Base-by-base conservation (phyloP, 2,888 invertebrate species). In the Clivina fossor region DNA sequence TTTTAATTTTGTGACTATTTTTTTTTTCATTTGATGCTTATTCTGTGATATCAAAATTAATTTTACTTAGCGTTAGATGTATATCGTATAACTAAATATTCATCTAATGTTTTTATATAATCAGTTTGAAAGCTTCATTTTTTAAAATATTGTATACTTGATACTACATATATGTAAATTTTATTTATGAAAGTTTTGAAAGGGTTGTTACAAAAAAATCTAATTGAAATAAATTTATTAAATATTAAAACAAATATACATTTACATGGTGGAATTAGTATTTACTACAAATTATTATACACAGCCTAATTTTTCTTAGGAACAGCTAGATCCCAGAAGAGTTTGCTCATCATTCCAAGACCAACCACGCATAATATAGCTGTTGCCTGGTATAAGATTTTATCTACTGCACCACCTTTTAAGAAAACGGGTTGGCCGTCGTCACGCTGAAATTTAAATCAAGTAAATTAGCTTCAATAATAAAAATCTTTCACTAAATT, bases 381-480 rank as follows among this genome's bases (percentile, higher is more conserved):
- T 1, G 78, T 78, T 1, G 69, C 8, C 11, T 70, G 68, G 62
- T 72, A 78, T 49, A 82, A 65, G 9, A 80, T 62, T 58, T 64
- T 74, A 60, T 83, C 83, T 4, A 71, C 50, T 1, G 79, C 70
- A 41, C 83, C 83, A 20, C 77, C 80, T 68, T 83, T 83, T 64
- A 83, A 68, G 73, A 78, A 79, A 2, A 83, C 76, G 1, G 82
- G 82, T 3, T 76, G 64, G 58, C 79, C 80, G 72, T 83, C 78
- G 4, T 81, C 78, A 71, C 75, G 74, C 82, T 83, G 74, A 40
- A 67, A 66, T n/a, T n/a, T n/a, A n/a, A 51, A 46, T 38, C 4
- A 13, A 38, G 44, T 35, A 24, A 33, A 20, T 16, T 28, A 8
- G 9, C 9, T 20, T n/a, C 5, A 15, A 32, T 44, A 32, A 2